Conservation (phyloP, 2,888 invertebrate species). For the Endotricha flammealis region DNA sequence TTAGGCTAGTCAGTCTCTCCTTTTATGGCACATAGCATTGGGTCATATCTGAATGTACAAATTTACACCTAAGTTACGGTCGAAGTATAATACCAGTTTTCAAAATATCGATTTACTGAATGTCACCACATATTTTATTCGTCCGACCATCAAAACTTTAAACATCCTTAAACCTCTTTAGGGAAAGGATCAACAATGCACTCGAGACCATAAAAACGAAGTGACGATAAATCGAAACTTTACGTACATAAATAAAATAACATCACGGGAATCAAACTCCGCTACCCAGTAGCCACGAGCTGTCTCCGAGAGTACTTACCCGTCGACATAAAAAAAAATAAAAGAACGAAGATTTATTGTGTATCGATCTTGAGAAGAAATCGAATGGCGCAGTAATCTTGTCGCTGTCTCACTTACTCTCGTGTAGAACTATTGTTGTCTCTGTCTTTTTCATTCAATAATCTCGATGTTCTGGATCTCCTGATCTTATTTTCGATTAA, state of each 20-base stretch:
- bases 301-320: slow-evolving; percentile 52
- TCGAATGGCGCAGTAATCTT: slow-evolving; percentile 49
- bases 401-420: slow-evolving; percentile 27
- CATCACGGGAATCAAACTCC: slow-evolving; percentile 32
- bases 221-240: slow-evolving; percentile 46
- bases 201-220: slow-evolving; percentile 38
- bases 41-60: too few relatives aligned
- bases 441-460: slow-evolving; percentile 48
- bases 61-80: too few relatives aligned
- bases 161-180: not conserved
- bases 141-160: slow-evolving; percentile 5
- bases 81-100: too few relatives aligned
- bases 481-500: slow-evolving; percentile 58
- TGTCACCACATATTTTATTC: too few relatives aligned
- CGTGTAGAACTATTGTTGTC: slow-evolving; percentile 19
- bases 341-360: slow-evolving; percentile 57
- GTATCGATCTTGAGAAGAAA: slow-evolving; percentile 63
- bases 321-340: slow-evolving; percentile 40
- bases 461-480: slow-evolving; percentile 38
- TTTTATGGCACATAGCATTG: too few relatives aligned
- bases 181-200: slow-evolving; percentile 38
- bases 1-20: too few relatives aligned
- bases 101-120: too few relatives aligned
- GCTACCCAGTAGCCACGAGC: slow-evolving; percentile 57
- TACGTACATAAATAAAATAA: slow-evolving; percentile 39